A percentile compares a stretch with the other conserved stretches of the same genome.
phyloP scores from a whole-genome alignment of 2,113 vertebrate genomes.

The Phaethornis superciliosus region DNA sequence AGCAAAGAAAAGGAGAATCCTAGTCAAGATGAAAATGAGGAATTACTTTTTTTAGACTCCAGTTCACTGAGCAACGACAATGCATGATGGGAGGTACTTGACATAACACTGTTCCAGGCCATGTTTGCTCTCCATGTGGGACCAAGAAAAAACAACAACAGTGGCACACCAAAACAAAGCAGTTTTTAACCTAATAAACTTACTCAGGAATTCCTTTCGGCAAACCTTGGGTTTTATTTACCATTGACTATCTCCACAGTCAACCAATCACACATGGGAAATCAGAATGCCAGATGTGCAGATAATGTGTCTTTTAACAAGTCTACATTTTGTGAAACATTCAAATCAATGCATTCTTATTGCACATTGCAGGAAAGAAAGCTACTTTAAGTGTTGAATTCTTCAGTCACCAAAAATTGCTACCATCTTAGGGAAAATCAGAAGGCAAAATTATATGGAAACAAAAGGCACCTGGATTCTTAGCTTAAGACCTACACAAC shows the following conservation, averaged over 20 bases:
- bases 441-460: neutral
- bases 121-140: constrained; percentile 86
- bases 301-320: constrained; percentile 6
- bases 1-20: constrained; percentile 86
- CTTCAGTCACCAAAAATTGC: neutral
- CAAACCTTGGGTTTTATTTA: constrained; percentile 37
- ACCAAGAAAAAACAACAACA: constrained; percentile 78
- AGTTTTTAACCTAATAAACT: constrained; percentile 82
- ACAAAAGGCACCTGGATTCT: neutral
- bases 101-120: constrained; percentile 96
- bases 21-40: constrained; percentile 91
- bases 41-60: constrained; percentile 91
- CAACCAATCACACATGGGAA: neutral
- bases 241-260: neutral
- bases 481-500: neutral
- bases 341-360: neutral
- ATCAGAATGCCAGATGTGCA: constrained; percentile 1
- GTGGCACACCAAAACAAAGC: constrained; percentile 81
- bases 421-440: neutral
- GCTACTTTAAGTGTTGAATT: neutral
- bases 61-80: constrained; percentile 93
- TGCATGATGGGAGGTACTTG: constrained; percentile 97
- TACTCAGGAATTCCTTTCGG: constrained; percentile 59
- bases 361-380: neutral
- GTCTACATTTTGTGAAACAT: neutral